Base-by-base conservation (phyloP, 2,113 vertebrate genomes). In the Dasypus novemcinctus region DNA sequence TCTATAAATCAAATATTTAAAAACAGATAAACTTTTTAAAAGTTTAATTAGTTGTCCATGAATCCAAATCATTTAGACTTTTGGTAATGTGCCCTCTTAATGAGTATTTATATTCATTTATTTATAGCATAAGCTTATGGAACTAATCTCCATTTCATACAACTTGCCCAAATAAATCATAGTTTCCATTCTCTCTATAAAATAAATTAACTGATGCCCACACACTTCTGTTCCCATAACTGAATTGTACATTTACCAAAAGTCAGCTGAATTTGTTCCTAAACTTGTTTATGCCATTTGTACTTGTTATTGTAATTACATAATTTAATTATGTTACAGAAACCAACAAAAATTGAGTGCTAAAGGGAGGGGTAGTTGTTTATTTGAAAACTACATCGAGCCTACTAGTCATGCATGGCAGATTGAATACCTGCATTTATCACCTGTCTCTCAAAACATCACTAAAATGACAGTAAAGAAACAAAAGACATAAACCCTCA, bases 271-370 rank as follows among this genome's bases (percentile, higher is more conserved):
- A 7, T 79, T 92, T 83, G 49, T 93, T 80, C 68, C 43, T 87
- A 75, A 78, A 87, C 52, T 92, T 92, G 64, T 25, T 92, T 87
- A 76, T 80, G 72, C 13, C 78, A 36, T 36, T 36, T 80, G 33
- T 91, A 84, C 23, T 80, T 36, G 14, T 31, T n/a, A n/a, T n/a
- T n/a, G n/a, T n/a, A n/a, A n/a, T n/a, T n/a, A n/a, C n/a, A n/a
- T 61, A 82, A 95, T 79, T 86, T 81, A 87, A 91, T 93, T 93
- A 15, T 43, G 93, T 93, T 89, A 68, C n/a, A 80, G 66, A 84
- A 91, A 25, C 27, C 46, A 89, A 89, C 31, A 91, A 71, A 95
- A 82, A 75, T 29, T 12, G 36, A 59, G 46, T 91, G 38, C 69
- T 74, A 36, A 79, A 76, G 31, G 86, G 33, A 68, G 61, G 33